Percentiles rank a stretch among this genome's conserved stretches.
phyloP scores from a whole-genome alignment of 2,797 vertebrate species.

The Oreortyx pictus region DNA sequence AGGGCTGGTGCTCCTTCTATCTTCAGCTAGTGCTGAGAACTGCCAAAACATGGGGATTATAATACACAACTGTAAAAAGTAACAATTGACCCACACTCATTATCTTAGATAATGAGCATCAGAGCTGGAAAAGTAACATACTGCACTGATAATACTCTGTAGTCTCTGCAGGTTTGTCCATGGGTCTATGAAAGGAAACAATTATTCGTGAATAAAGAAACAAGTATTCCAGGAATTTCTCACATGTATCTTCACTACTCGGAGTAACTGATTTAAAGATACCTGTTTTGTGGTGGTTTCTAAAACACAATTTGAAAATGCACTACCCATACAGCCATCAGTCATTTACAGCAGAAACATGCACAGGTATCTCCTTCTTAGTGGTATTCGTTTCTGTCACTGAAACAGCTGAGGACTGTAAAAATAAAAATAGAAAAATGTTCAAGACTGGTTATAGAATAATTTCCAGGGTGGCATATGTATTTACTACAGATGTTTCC shows the following conservation, averaged over 20 bases:
- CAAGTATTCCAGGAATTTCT: background rate
- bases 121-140: background rate
- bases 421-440: background rate
- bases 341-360: background rate
- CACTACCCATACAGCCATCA: background rate
- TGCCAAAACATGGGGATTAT: background rate
- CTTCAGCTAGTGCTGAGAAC: background rate
- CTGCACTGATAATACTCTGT: background rate
- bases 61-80: background rate
- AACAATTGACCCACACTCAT: background rate
- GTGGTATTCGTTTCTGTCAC: background rate
- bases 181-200: background rate
- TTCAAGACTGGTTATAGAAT: background rate
- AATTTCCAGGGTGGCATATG: background rate
- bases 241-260: background rate
- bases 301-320: background rate
- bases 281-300: background rate
- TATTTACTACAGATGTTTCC: background rate
- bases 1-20: background rate
- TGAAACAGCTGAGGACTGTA: background rate
- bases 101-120: background rate
- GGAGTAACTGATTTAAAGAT: background rate
- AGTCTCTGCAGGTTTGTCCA: background rate
- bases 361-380: background rate
- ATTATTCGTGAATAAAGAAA: background rate